Percentiles rank a stretch among this genome's conserved stretches.
Evolutionary conservation across 2,888 invertebrate genomes (phyloP).

Genomic region (Xestia c-nigrum): DNA sequence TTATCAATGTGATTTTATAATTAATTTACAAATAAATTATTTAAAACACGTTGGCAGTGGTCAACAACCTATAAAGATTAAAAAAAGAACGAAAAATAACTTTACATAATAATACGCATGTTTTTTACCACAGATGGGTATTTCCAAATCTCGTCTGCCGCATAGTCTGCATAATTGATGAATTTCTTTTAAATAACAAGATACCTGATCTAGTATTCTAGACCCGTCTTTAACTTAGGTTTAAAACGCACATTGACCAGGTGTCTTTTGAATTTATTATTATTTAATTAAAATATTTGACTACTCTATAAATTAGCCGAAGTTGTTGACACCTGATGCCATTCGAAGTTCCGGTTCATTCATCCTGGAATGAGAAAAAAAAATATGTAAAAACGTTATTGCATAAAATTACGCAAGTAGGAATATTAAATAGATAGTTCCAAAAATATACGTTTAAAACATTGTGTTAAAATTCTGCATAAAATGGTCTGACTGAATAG

Average conservation of each 20-base stretch:
- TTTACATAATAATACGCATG: slow-evolving; percentile 5
- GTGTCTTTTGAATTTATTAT: slow-evolving; percentile 17
- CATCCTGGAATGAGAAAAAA: slow-evolving; percentile 20
- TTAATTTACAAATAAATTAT: not conserved
- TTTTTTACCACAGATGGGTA: slow-evolving; percentile 5
- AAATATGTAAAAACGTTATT: not conserved
- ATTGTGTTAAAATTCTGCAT: not conserved
- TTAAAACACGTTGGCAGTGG: not conserved
- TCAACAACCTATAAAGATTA: not conserved
- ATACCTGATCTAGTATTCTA: not conserved
- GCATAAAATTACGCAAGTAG: not conserved
- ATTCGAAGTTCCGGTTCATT: slow-evolving; percentile 38
- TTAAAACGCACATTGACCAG: slow-evolving; percentile 3
- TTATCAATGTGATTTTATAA: slow-evolving; percentile 5
- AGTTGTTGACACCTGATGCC: slow-evolving; percentile 8
- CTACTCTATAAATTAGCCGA: not conserved
- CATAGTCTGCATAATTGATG: not conserved
- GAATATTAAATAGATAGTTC: not conserved
- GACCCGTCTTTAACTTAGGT: not conserved
- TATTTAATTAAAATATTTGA: slow-evolving; percentile 7
- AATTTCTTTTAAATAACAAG: not conserved
- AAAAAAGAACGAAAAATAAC: not conserved
- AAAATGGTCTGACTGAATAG: not conserved
- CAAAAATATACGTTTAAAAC: not conserved
- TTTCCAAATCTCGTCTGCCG: slow-evolving; percentile 20